Evolutionary conservation across 2,888 invertebrate species (phyloP).

Genomic region (Drosophila melanosoma): DNA sequence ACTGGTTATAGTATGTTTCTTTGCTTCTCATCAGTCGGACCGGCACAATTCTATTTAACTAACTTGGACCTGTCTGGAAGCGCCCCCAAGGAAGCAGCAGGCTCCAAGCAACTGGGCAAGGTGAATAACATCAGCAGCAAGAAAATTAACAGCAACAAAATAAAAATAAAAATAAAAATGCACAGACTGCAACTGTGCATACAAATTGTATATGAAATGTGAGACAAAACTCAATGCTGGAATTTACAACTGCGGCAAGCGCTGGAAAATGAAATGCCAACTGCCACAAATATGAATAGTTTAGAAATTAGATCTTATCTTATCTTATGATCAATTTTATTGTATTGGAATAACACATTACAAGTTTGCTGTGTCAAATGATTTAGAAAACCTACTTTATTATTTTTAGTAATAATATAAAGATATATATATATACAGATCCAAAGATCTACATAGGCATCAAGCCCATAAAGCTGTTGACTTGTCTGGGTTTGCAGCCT

Average conservation of each 20-base stretch:
- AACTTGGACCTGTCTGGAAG: conserved; percentile 51
- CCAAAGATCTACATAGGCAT: neutral
- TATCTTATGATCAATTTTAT: neutral
- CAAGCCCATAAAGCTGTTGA: conserved; percentile 12
- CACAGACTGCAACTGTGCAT: conserved; percentile 58
- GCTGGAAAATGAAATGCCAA: neutral
- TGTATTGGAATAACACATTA: too few relatives aligned
- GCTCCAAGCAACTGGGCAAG: conserved; percentile 46
- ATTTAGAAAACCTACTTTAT: neutral
- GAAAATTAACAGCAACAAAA: conserved; percentile 5
- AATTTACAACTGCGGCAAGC: conserved; percentile 10
- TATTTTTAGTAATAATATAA: neutral
- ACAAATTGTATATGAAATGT: conserved; percentile 56
- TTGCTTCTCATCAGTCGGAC: conserved; percentile 31
- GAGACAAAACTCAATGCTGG: conserved; percentile 28
- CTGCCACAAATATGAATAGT: neutral
- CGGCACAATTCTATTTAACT: conserved; percentile 63
- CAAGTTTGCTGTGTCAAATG: neutral
- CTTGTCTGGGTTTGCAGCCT: conserved; percentile 22
- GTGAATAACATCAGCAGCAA: conserved; percentile 59
- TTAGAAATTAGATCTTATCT: conserved; percentile 1
- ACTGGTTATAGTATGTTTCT: conserved; percentile 54
- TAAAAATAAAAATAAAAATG: neutral
- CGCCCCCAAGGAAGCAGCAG: conserved; percentile 43
- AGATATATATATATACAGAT: neutral